phyloP scores from a whole-genome alignment of 2,797 vertebrate genomes.

The Pseudochaenichthys georgianus region DNA sequence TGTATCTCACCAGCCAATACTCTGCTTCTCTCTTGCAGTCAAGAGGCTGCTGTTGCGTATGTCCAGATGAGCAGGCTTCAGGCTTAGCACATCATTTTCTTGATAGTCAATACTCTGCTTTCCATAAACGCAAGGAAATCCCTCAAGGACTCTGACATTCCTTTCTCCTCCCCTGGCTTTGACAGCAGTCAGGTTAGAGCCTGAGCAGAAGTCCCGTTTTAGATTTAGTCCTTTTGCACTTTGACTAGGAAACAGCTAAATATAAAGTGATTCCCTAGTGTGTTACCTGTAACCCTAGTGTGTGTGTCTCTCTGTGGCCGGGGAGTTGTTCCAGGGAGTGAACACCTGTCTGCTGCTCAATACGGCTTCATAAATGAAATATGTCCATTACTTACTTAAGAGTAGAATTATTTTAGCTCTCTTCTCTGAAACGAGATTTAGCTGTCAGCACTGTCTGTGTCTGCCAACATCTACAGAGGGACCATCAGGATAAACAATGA shows the following conservation, averaged over 20 bases:
- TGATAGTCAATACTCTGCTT: conserved; percentile 57
- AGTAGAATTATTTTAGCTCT: conserved; percentile 37
- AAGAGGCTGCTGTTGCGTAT: conserved; percentile 59
- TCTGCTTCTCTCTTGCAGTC: conserved; percentile 39
- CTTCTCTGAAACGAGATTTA: conserved; percentile 61
- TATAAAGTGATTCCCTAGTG: conserved; percentile 55
- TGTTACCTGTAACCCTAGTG: conserved; percentile 34
- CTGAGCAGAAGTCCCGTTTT: conserved; percentile 67
- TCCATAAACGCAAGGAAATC: conserved; percentile 62
- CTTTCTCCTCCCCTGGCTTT: conserved; percentile 57
- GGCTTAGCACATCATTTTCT: conserved; percentile 61
- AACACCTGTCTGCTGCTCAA: conserved; percentile 55
- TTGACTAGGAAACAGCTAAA: conserved; percentile 48
- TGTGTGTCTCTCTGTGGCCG: conserved; percentile 25
- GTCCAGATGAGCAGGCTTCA: conserved; percentile 66
- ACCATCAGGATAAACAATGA: conserved; percentile 39
- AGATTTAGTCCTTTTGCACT: conserved; percentile 57
- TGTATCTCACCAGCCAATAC: conserved; percentile 50
- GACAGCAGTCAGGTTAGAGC: conserved; percentile 69
- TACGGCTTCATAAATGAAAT: conserved; percentile 41
- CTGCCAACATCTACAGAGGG: conserved; percentile 54
- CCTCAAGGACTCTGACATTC: conserved; percentile 65
- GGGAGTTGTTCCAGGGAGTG: conserved; percentile 7
- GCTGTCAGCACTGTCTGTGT: conserved; percentile 54
- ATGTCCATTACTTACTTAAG: conserved; percentile 37